A percentile compares a stretch with the other conserved stretches of the same genome.
These are phyloP conservation scores for Microcebus lehilahytsara DNA, from an alignment of 2,113 vertebrate species.

Conservation along the genomic window DNA sequence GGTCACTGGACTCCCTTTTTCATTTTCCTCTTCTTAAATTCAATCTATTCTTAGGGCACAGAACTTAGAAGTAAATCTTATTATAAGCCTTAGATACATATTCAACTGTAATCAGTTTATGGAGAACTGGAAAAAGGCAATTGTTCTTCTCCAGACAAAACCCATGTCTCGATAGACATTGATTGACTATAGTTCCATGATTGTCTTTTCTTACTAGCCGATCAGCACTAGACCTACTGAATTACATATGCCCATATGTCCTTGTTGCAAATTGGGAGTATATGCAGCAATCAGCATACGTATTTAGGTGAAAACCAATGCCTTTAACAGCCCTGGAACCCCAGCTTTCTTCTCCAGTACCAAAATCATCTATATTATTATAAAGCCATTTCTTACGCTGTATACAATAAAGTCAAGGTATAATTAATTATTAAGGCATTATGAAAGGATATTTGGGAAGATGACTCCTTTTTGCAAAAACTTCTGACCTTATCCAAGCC, in stretches of 20 bases:
- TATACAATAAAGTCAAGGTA: not conserved
- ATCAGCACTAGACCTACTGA: not conserved
- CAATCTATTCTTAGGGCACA: not conserved
- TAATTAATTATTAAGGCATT: not conserved
- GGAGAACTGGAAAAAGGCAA: not conserved
- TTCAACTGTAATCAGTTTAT: not conserved
- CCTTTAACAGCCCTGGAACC: not conserved
- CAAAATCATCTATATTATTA: not conserved
- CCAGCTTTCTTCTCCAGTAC: not conserved
- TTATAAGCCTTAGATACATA: not conserved
- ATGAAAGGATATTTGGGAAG: not conserved
- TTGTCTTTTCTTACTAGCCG: not conserved
- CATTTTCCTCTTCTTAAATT: not conserved
- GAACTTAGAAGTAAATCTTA: conserved; percentile 9
- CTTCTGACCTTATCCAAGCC: not conserved
- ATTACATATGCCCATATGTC: too few relatives aligned
- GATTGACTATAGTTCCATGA: not conserved
- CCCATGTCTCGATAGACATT: not conserved
- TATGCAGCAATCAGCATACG: not conserved
- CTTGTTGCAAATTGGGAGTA: not conserved
- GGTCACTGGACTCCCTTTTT: too few relatives aligned
- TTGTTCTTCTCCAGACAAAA: not conserved
- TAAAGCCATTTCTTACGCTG: not conserved
- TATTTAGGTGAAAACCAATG: not conserved
- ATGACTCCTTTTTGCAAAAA: not conserved